Percentiles rank a stretch among this genome's conserved stretches.
Evolutionary conservation across 2,888 invertebrate genomes (phyloP).

Genomic region (Polydrusus pterygomalis): DNA sequence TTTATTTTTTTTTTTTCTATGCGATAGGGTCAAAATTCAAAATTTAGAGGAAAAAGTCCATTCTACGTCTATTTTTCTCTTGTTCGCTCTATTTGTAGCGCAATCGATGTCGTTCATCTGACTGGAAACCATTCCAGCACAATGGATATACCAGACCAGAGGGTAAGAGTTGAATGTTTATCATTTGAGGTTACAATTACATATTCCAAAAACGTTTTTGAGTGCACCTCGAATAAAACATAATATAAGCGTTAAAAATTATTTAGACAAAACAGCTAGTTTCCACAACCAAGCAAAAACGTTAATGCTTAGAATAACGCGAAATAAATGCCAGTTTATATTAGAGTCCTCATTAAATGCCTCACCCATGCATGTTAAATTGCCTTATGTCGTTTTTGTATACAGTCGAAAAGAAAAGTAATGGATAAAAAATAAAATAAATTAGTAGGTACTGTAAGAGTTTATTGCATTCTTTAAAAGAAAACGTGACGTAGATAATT

Average conservation of each 20-base stretch:
- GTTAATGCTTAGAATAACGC: slow-evolving; percentile 32
- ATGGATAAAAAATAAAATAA: background rate
- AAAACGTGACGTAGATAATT: background rate
- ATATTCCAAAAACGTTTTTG: background rate
- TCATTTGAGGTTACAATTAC: no score
- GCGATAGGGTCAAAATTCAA: no score
- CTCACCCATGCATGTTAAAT: slow-evolving; percentile 51
- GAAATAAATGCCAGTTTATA: slow-evolving; percentile 36
- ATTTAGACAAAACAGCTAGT: slow-evolving; percentile 17
- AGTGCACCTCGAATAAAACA: background rate
- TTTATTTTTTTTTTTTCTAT: no score
- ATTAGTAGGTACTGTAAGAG: background rate
- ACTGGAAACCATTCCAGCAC: no score
- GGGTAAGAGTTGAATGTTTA: no score
- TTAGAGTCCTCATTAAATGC: slow-evolving; percentile 50
- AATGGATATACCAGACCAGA: no score
- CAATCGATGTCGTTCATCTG: no score
- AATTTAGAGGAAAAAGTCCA: no score
- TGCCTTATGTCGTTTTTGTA: slow-evolving; percentile 28
- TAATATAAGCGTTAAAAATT: background rate
- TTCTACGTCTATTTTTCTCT: no score
- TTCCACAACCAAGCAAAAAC: slow-evolving; percentile 12
- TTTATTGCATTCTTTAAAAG: background rate
- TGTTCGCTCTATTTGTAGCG: no score
- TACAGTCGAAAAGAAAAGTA: slow-evolving; percentile 4